These are phyloP conservation scores for Vulpes lagopus DNA, from an alignment of 2,113 vertebrate genomes.

Conservation along the genomic window DNA sequence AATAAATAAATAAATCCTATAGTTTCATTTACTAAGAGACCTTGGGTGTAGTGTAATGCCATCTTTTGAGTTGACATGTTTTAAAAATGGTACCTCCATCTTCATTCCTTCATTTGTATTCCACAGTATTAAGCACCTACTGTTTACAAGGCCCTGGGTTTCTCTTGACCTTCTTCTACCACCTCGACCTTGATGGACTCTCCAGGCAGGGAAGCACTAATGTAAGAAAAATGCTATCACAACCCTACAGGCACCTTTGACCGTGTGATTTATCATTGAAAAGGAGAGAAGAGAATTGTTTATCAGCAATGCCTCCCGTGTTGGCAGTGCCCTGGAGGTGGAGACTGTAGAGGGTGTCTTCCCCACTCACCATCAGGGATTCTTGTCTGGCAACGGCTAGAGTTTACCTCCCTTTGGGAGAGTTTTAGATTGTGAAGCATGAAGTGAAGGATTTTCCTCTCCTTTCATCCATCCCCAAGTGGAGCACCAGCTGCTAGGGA, in stretches of 20 bases:
- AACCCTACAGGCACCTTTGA: background rate
- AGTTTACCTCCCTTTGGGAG: background rate
- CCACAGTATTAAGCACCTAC: background rate
- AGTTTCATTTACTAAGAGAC: background rate
- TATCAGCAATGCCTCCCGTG: background rate
- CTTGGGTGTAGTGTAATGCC: background rate
- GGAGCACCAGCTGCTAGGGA: background rate
- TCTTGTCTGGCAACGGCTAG: background rate
- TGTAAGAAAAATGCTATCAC: background rate
- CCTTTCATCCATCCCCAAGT: background rate
- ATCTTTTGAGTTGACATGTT: background rate
- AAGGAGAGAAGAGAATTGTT: background rate
- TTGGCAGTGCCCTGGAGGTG: background rate
- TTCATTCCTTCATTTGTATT: background rate
- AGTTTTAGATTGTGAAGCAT: background rate
- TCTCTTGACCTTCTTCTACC: slow-evolving; percentile 4
- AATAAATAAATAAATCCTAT: background rate
- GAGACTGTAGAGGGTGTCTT: background rate
- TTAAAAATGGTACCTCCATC: background rate
- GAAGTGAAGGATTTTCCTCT: background rate
- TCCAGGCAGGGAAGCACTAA: background rate
- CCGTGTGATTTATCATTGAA: background rate
- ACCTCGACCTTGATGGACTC: background rate
- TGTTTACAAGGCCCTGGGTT: background rate
- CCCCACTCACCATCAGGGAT: background rate